phyloP scores from a whole-genome alignment of 2,888 invertebrate genomes.

The Microctonus brassicae region DNA sequence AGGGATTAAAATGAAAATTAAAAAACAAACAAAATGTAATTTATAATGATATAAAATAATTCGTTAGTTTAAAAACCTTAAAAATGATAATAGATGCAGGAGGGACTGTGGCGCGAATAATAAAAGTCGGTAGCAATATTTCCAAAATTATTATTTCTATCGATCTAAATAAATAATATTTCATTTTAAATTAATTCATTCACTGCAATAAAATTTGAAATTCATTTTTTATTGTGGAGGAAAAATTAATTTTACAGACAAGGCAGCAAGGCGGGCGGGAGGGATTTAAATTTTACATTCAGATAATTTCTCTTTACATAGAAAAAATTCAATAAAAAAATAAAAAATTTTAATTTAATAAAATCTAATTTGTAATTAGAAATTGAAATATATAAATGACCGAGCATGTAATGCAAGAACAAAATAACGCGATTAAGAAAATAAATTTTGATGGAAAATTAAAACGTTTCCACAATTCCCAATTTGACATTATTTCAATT shows the following conservation, averaged over 20 bases:
- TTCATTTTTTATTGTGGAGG: background rate
- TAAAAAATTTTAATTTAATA: background rate
- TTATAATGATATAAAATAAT: constrained; percentile 37
- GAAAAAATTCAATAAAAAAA: background rate
- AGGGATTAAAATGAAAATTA: constrained; percentile 6
- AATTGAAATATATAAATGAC: background rate
- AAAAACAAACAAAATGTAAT: constrained; percentile 15
- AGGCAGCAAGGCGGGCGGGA: too few species aligned
- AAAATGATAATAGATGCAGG: background rate
- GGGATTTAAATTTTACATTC: background rate
- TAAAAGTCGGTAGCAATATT: constrained; percentile 58
- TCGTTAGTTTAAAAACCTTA: constrained; percentile 19
- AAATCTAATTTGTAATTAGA: background rate
- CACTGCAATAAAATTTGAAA: background rate
- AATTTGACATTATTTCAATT: background rate
- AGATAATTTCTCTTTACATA: background rate
- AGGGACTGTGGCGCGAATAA: constrained; percentile 49
- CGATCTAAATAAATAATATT: background rate
- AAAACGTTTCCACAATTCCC: background rate
- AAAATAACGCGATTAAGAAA: too few species aligned
- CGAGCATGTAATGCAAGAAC: background rate
- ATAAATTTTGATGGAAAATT: too few species aligned
- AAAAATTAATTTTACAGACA: too few species aligned
- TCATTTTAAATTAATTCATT: background rate
- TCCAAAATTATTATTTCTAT: constrained; percentile 49